Evolutionary conservation across 1,140 invertebrate species (phyloP).

Genomic region (Drosophila tropicalis): DNA sequence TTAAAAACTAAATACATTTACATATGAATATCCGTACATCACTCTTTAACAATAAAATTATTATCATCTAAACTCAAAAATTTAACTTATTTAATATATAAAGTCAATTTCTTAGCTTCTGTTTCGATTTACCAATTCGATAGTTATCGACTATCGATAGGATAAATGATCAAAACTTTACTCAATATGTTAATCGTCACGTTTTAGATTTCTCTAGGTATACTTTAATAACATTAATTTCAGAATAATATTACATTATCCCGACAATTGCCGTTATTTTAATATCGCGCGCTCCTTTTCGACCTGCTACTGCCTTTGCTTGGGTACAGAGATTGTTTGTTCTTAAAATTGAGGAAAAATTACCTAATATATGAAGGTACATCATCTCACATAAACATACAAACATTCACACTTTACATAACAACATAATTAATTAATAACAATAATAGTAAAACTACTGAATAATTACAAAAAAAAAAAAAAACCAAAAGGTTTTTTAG

Average conservation of each 20-base stretch:
- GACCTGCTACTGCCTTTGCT: slow-evolving; percentile 2
- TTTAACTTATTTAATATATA: no score
- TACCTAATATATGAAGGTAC: background rate
- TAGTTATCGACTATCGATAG: no score
- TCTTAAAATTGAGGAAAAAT: background rate
- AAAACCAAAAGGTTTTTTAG: slow-evolving; percentile 41
- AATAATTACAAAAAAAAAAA: slow-evolving; percentile 21
- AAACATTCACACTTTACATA: slow-evolving; percentile 1
- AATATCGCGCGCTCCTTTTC: background rate
- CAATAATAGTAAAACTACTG: slow-evolving; percentile 48
- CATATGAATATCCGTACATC: no score
- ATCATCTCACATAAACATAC: slow-evolving; percentile 20
- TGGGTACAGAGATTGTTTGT: background rate
- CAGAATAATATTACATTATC: no score
- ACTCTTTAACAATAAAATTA: no score
- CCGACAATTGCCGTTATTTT: background rate
- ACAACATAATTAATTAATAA: slow-evolving; percentile 21
- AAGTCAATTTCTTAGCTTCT: no score
- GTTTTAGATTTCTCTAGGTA: no score
- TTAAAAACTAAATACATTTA: background rate
- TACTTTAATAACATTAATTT: no score
- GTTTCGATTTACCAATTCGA: no score
- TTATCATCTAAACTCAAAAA: no score
- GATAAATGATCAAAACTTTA: no score
- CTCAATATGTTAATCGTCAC: no score